Conservation (phyloP, 2,888 invertebrate genomes). For the Philaethria dido region DNA sequence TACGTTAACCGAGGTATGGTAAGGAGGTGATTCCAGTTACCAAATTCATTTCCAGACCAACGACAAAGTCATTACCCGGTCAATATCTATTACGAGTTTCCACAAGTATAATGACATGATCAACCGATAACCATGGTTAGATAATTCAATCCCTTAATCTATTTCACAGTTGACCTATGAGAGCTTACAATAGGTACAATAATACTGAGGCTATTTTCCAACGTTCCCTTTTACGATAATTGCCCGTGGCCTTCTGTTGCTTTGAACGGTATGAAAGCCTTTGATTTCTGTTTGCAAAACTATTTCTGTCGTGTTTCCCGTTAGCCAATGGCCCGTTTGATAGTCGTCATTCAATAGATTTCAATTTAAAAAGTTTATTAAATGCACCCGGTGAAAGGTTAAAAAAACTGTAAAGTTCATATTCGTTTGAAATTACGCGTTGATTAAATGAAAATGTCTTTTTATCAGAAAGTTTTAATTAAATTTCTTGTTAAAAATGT, state of each 20-base stretch:
- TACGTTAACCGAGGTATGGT: constrained; percentile 6
- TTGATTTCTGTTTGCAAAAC: constrained; percentile 47
- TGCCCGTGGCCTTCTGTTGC: constrained; percentile 53
- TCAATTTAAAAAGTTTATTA: constrained; percentile 26
- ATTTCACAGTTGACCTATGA: constrained; percentile 54
- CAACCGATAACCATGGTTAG: constrained; percentile 31
- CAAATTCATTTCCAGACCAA: constrained; percentile 31
- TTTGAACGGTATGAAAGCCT: constrained; percentile 45
- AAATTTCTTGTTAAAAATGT: constrained; percentile 12
- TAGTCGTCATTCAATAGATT: constrained; percentile 24
- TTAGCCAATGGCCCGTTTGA: constrained; percentile 31
- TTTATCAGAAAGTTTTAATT: constrained; percentile 13
- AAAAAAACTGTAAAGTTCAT: constrained; percentile 20
- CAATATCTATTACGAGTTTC: constrained; percentile 36
- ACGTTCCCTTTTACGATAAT: constrained; percentile 64
- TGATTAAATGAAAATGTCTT: constrained; percentile 7
- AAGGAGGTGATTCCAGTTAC: constrained; percentile 32
- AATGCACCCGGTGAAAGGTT: constrained; percentile 19
- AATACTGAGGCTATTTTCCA: constrained; percentile 56
- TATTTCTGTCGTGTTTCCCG: constrained; percentile 47
- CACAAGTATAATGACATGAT: constrained; percentile 34
- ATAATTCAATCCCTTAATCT: constrained; percentile 47
- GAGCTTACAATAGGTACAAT: constrained; percentile 53
- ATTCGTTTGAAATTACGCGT: constrained; percentile 4
- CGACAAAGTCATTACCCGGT: constrained; percentile 34